Conservation (phyloP, 2,113 vertebrate species). For the Myotis lucifugus region DNA sequence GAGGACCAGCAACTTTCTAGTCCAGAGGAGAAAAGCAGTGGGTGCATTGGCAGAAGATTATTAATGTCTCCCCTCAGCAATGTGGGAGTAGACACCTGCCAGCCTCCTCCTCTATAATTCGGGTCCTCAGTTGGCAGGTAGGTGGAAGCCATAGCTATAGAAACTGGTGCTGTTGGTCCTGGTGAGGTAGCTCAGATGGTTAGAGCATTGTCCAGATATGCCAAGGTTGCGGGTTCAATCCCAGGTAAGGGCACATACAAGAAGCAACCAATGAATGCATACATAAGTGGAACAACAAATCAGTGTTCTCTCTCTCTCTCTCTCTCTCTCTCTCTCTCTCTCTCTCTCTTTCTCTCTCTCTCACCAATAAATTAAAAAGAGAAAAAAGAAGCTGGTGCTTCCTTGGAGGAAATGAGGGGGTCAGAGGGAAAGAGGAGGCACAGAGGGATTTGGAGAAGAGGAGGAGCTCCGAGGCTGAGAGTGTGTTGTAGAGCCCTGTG, state of each 20-base stretch:
- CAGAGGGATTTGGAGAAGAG: background rate
- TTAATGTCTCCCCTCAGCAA: background rate
- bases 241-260: background rate
- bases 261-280: background rate
- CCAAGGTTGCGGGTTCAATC: background rate
- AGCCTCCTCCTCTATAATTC: background rate
- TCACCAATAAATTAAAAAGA: background rate
- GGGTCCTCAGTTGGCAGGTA: background rate
- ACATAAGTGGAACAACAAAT: background rate
- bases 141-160: background rate
- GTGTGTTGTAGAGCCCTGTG: background rate
- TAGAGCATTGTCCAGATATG: background rate
- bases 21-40: background rate
- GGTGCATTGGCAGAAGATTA: accelerated
- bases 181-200: background rate
- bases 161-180: background rate
- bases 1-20: background rate
- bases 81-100: background rate
- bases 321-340: no score
- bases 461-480: background rate
- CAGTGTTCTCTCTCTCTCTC: no score
- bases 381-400: background rate
- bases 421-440: background rate
- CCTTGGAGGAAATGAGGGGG: background rate
- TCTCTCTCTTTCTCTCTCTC: no score